These are phyloP conservation scores for Hypothenemus hampei DNA, from an alignment of 1,140 invertebrate genomes.

Conservation along the genomic window DNA sequence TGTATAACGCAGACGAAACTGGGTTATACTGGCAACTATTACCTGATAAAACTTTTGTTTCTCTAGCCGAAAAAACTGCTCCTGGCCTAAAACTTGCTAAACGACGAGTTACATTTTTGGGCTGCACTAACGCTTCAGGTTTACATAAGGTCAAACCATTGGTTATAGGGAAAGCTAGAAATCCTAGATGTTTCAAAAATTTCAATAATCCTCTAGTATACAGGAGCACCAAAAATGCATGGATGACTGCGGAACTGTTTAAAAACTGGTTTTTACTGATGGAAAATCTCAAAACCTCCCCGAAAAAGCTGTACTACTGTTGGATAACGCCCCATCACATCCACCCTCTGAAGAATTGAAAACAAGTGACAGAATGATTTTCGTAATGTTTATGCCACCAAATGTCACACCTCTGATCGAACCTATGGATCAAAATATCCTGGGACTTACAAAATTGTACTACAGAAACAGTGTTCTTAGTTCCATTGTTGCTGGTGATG, in stretches of 20 bases:
- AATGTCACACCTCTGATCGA: slow-evolving; percentile 44
- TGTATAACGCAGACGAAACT: slow-evolving; percentile 43
- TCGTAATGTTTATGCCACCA: slow-evolving; percentile 44
- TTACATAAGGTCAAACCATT: slow-evolving; percentile 29
- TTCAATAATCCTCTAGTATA: slow-evolving; percentile 22
- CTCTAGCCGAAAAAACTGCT: slow-evolving; percentile 22
- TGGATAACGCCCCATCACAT: slow-evolving; percentile 45
- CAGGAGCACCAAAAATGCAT: too few relatives aligned
- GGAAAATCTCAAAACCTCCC: background rate
- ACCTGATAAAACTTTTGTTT: slow-evolving; percentile 32
- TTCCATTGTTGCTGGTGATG: slow-evolving; percentile 8
- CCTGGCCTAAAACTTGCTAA: slow-evolving; percentile 23
- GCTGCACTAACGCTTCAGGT: too few relatives aligned
- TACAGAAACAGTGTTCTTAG: slow-evolving; percentile 31
- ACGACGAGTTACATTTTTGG: too few relatives aligned
- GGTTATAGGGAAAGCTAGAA: too few relatives aligned
- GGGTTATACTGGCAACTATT: slow-evolving; percentile 40
- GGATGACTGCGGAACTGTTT: too few relatives aligned
- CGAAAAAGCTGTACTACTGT: slow-evolving; percentile 42
- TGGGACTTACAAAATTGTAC: slow-evolving; percentile 31
- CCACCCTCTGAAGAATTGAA: slow-evolving; percentile 41
- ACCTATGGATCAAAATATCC: slow-evolving; percentile 43
- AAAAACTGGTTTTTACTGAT: slow-evolving; percentile 36
- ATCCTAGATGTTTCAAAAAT: slow-evolving; percentile 35
- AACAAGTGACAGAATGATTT: slow-evolving; percentile 43